Conservation (phyloP, 2,797 vertebrate genomes). For the Hoplostethus atlanticus region DNA sequence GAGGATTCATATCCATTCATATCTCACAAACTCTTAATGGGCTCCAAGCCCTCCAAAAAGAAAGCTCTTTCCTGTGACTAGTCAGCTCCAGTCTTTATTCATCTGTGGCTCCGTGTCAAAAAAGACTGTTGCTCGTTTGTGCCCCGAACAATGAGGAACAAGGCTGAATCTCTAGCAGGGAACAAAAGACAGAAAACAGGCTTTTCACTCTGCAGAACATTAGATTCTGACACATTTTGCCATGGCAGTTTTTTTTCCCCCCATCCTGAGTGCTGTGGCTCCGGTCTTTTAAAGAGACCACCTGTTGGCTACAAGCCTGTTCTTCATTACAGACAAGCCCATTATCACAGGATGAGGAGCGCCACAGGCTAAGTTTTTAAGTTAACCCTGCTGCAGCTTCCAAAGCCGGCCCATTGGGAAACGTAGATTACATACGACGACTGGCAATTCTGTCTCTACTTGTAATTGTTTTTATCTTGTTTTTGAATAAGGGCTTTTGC, state of each 20-base stretch:
- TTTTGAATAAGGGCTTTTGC: slow-evolving; percentile 59
- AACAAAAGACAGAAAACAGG: slow-evolving; percentile 99
- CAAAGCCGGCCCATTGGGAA: slow-evolving; percentile 58
- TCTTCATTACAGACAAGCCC: slow-evolving; percentile 86
- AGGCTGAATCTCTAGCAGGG: slow-evolving; percentile 96
- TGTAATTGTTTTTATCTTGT: slow-evolving; percentile 59
- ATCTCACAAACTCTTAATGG: slow-evolving; percentile 90
- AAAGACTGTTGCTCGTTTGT: slow-evolving; percentile 99
- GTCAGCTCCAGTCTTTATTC: slow-evolving; percentile 99
- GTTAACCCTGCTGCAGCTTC: slow-evolving; percentile 84
- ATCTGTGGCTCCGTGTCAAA: slow-evolving; percentile 99
- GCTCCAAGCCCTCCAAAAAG: slow-evolving; percentile 87
- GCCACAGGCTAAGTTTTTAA: slow-evolving; percentile 85
- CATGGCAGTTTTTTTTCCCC: slow-evolving; percentile 82
- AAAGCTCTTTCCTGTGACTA: slow-evolving; percentile 94
- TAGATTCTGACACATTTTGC: slow-evolving; percentile 99
- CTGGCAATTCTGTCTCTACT: slow-evolving; percentile 58
- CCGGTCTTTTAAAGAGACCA: slow-evolving; percentile 98
- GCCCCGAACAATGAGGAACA: slow-evolving; percentile 96
- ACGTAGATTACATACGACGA: slow-evolving; percentile 49
- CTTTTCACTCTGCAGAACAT: slow-evolving; percentile 99
- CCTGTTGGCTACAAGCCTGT: slow-evolving; percentile 94
- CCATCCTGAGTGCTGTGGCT: slow-evolving; percentile 93
- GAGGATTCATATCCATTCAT: slow-evolving; percentile 91
- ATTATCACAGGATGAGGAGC: slow-evolving; percentile 86